These are phyloP conservation scores for Brenthis ino DNA, from an alignment of 2,888 invertebrate genomes.

Conservation along the genomic window DNA sequence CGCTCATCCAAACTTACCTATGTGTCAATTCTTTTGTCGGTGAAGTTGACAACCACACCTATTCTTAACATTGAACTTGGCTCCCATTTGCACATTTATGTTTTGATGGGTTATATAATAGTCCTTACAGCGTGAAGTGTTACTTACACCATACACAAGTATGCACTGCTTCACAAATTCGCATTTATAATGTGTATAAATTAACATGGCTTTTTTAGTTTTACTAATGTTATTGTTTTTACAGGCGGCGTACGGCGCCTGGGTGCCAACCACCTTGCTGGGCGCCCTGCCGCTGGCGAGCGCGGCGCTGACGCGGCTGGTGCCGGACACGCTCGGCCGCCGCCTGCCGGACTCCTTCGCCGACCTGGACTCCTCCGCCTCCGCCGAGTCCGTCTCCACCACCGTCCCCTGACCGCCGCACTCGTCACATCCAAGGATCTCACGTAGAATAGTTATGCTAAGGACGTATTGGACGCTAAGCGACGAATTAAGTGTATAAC, in stretches of 20 bases:
- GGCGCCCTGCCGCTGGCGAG: conserved; percentile 80
- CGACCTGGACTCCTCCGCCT: conserved; percentile 60
- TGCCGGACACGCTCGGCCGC: conserved; percentile 83
- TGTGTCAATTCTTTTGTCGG: no score
- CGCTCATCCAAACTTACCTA: no score
- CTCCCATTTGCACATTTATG: no score
- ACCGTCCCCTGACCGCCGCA: conserved; percentile 27
- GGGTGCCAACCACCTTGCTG: conserved; percentile 77
- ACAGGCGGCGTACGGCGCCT: conserved; percentile 61
- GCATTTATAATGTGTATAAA: background rate
- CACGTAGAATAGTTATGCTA: conserved; percentile 19
- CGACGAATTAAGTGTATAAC: background rate
- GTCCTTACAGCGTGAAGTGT: no score
- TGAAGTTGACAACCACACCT: no score
- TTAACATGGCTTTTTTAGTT: no score
- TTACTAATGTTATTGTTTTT: background rate
- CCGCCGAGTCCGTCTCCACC: conserved; percentile 34
- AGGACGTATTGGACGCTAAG: conserved; percentile 11
- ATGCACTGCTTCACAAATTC: no score
- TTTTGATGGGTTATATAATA: no score
- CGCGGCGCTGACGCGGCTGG: conserved; percentile 79
- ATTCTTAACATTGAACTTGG: no score
- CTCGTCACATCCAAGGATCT: conserved; percentile 16
- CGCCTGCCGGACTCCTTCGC: conserved; percentile 83
- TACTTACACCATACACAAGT: no score